phyloP scores from a whole-genome alignment of 2,888 invertebrate genomes.

The Reticulitermes lucifugus region DNA sequence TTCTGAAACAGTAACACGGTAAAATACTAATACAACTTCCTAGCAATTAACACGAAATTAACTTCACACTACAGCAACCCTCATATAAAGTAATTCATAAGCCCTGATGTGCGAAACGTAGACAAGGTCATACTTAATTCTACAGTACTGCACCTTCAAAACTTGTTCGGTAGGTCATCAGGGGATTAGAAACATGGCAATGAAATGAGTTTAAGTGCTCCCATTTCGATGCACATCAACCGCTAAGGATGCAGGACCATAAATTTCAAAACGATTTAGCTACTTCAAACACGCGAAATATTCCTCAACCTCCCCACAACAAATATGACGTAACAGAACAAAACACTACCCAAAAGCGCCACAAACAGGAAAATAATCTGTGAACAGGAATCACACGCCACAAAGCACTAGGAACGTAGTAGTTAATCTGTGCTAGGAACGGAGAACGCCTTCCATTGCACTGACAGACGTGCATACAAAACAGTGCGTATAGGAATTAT shows the following conservation, averaged over 20 bases:
- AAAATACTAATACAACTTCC: not conserved
- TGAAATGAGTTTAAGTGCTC: not conserved
- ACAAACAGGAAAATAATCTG: too few species aligned
- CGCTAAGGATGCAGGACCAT: not conserved
- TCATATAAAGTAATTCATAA: not conserved
- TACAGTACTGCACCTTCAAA: conserved; percentile 2
- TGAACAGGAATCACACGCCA: too few species aligned
- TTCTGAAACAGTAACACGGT: not conserved
- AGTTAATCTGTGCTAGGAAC: too few species aligned
- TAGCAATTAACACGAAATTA: not conserved
- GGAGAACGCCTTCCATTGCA: too few species aligned
- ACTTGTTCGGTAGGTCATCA: not conserved
- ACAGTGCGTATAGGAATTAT: too few species aligned
- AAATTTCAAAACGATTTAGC: not conserved
- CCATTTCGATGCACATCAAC: not conserved
- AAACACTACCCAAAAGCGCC: not conserved
- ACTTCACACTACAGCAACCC: not conserved
- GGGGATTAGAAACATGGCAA: not conserved
- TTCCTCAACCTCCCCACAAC: not conserved
- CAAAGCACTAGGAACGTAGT: too few species aligned
- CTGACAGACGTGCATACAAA: too few species aligned
- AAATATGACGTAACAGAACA: not conserved
- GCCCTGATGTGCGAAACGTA: not conserved
- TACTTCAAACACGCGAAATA: not conserved
- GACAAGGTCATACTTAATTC: conserved; percentile 7